A percentile compares a stretch with the other conserved stretches of the same genome.
Conservation (phyloP, 2,113 vertebrate genomes). For the Cryptoleucopteryx plumbea region DNA sequence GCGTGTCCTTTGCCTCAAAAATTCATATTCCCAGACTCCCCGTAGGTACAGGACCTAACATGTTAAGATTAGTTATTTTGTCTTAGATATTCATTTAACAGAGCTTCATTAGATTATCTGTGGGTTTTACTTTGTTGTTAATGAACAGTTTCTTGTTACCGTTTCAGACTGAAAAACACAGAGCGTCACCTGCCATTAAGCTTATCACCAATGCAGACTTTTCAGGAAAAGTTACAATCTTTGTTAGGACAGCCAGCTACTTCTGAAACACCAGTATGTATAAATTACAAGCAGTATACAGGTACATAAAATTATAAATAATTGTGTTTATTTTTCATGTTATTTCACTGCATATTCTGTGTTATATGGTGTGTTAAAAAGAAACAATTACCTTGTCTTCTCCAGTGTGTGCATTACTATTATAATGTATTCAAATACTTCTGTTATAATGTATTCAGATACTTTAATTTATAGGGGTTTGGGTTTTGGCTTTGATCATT, state of each 20-base stretch:
- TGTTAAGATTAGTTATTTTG: background rate
- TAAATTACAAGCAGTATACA: conserved; percentile 72
- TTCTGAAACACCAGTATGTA: conserved; percentile 14
- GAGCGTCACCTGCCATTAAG: conserved; percentile 72
- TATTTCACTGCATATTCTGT: background rate
- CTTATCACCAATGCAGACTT: conserved; percentile 80
- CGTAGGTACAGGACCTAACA: background rate
- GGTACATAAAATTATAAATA: conserved; percentile 58
- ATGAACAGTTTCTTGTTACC: background rate
- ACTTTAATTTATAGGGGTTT: background rate
- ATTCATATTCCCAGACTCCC: background rate
- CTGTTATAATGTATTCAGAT: background rate
- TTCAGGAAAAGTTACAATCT: conserved; percentile 82
- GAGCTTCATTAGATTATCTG: background rate
- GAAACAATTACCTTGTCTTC: background rate
- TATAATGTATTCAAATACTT: background rate
- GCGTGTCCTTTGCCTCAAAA: background rate
- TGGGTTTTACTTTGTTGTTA: background rate
- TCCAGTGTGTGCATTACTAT: background rate
- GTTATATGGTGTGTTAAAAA: background rate
- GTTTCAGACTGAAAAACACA: conserved; percentile 73
- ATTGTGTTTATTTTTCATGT: background rate
- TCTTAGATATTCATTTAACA: background rate
- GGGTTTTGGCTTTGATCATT: background rate
- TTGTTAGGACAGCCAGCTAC: conserved; percentile 75